Evolutionary conservation across 1,140 invertebrate genomes (phyloP), one percentile per base, ranked within the genome.

Genomic region (Bombus huntii): DNA sequence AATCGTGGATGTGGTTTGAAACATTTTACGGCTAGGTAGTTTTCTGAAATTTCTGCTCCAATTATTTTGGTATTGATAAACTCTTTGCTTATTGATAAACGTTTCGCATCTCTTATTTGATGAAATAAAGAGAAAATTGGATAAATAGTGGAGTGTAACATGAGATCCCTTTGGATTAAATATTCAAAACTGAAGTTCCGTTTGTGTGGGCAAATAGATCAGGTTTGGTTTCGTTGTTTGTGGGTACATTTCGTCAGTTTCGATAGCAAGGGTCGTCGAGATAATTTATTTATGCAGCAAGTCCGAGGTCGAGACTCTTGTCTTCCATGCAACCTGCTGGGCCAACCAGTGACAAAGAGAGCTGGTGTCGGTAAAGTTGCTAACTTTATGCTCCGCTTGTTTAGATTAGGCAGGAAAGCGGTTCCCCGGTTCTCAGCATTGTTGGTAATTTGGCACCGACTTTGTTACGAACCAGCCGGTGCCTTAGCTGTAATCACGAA

Each of bases 311-410:
- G 68, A 83, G 76, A 80, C 66, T 34, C 77, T 65, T 75, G 89
- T 89, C 89, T 92, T 92, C 88, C 90, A 90, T 88, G 88, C 87
- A 83, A 81, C 83, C 88, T 88, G 91, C 13, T 87, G 37, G 44
- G 85, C 87, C 87, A 89, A 84, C 28, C 88, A 88, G 85, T 92
- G 93, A 93, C 90, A 91, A 91, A 91, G 92, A 90, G 91, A 91
- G 81, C 25, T 90, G 83, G 92, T 86, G 92, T 91, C 92, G 92
- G 90, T 87, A 92, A 94, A 94, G 93, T 94, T 94, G 89, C 87
- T 92, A 94, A 93, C 93, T 94, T 93, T 92, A 93, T 93, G 91
- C 93, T 92, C 70, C 83, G 93, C 89, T 93, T 94, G 93, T 94
- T 94, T 94, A 93, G 91, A 93, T 93, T 93, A 91, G 91, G 86